Conservation (phyloP, 1,140 invertebrate species). For the Acromyrmex heyeri region DNA sequence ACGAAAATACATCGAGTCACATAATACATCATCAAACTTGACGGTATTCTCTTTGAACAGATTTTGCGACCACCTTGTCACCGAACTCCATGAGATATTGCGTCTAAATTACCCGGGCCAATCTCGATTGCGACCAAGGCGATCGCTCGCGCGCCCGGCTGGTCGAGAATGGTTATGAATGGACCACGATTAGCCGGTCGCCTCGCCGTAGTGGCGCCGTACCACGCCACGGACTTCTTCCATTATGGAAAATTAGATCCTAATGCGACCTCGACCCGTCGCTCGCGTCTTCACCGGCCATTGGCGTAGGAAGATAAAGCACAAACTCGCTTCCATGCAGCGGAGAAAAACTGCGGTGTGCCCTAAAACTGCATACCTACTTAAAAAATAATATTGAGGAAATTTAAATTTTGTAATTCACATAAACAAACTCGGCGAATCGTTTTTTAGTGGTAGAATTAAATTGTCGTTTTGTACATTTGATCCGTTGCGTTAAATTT, state of each 20-base stretch:
- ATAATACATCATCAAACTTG: neutral
- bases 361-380: neutral
- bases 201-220: constrained; percentile 75
- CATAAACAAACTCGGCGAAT: neutral
- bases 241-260: constrained; percentile 81
- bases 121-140: constrained; percentile 53
- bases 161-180: constrained; percentile 76
- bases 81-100: constrained; percentile 31
- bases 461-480: constrained; percentile 23
- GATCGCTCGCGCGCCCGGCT: constrained; percentile 39
- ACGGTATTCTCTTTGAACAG: neutral
- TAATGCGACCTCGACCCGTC: constrained; percentile 74
- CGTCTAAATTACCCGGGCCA: constrained; percentile 66
- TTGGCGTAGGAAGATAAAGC: constrained; percentile 59
- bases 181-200: constrained; percentile 74
- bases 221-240: constrained; percentile 75
- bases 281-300: constrained; percentile 56
- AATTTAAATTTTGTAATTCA: constrained; percentile 3
- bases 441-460: neutral
- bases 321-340: neutral
- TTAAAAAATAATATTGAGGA: neutral
- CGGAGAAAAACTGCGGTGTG: neutral
- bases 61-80: constrained; percentile 10
- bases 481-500: constrained; percentile 32
- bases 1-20: neutral